Evolutionary conservation across 1,140 invertebrate genomes (phyloP).

Genomic region (Drosophila ercepeae): DNA sequence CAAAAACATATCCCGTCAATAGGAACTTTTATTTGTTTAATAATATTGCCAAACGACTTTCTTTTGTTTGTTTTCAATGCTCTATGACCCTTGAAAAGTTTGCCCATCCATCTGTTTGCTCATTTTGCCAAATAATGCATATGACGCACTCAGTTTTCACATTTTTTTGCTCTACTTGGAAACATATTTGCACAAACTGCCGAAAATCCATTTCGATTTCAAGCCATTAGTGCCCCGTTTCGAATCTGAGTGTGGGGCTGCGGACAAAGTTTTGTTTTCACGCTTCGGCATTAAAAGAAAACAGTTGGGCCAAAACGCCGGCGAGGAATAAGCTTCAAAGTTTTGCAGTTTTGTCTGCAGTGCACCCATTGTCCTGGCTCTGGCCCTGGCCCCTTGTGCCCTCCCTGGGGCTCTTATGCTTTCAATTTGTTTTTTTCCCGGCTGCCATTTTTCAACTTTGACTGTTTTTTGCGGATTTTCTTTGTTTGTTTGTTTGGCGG

Average conservation of each 20-base stretch:
- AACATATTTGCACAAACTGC: constrained; percentile 69
- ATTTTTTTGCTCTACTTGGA: constrained; percentile 13
- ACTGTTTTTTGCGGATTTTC: constrained; percentile 11
- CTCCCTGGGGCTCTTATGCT: background rate
- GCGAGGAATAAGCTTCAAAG: constrained; percentile 32
- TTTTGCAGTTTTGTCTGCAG: constrained; percentile 76
- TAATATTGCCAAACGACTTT: background rate
- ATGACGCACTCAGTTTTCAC: constrained; percentile 6
- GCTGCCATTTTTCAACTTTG: constrained; percentile 57
- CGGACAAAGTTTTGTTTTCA: constrained; percentile 76
- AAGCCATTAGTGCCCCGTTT: constrained; percentile 71
- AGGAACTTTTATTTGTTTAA: background rate
- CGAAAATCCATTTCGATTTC: constrained; percentile 71
- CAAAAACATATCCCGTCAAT: background rate
- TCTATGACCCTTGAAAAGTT: background rate
- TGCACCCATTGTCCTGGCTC: constrained; percentile 33
- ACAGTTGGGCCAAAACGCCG: constrained; percentile 39
- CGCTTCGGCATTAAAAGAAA: constrained; percentile 78
- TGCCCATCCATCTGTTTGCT: background rate
- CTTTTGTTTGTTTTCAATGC: background rate
- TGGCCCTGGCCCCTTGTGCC: background rate
- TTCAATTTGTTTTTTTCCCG: constrained; percentile 26
- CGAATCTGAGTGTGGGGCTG: constrained; percentile 32
- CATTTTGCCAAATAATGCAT: constrained; percentile 26
- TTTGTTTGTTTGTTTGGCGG: constrained; percentile 65